Conservation (phyloP, 2,797 vertebrate species). For the Tiaroga cobitis region DNA sequence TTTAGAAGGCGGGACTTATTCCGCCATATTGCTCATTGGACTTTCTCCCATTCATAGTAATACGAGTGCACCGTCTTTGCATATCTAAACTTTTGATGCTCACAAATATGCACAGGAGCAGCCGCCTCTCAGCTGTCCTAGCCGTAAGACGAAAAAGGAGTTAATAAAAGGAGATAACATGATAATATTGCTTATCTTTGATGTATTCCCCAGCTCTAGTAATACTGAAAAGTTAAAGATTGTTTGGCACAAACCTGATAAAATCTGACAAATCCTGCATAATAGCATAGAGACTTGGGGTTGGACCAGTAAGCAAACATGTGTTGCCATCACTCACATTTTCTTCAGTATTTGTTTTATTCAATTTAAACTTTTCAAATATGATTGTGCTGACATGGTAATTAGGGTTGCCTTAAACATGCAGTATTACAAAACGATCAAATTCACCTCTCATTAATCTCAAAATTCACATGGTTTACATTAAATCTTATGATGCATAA, state of each 20-base stretch:
- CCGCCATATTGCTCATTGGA: too few species aligned
- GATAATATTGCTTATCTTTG: too few species aligned
- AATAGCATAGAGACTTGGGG: background rate
- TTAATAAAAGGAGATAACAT: too few species aligned
- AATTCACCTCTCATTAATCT: constrained; percentile 59
- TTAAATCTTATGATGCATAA: constrained; percentile 60
- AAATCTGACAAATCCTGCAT: background rate
- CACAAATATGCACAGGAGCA: too few species aligned
- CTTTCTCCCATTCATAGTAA: too few species aligned
- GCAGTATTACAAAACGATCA: constrained; percentile 48
- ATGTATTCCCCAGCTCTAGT: background rate
- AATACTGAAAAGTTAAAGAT: background rate
- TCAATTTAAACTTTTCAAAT: constrained; percentile 37
- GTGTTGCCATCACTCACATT: background rate
- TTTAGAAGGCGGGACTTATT: too few species aligned
- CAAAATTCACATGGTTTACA: constrained; percentile 61
- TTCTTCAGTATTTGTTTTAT: background rate
- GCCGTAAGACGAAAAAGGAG: too few species aligned
- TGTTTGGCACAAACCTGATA: background rate
- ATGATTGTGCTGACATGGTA: constrained; percentile 50
- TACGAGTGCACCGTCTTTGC: too few species aligned
- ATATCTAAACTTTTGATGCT: too few species aligned
- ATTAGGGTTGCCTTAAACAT: constrained; percentile 48
- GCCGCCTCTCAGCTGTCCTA: too few species aligned
- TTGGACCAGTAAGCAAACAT: background rate